Evolutionary conservation across 2,113 vertebrate genomes (phyloP).

Genomic region (Aptenodytes patagonicus): DNA sequence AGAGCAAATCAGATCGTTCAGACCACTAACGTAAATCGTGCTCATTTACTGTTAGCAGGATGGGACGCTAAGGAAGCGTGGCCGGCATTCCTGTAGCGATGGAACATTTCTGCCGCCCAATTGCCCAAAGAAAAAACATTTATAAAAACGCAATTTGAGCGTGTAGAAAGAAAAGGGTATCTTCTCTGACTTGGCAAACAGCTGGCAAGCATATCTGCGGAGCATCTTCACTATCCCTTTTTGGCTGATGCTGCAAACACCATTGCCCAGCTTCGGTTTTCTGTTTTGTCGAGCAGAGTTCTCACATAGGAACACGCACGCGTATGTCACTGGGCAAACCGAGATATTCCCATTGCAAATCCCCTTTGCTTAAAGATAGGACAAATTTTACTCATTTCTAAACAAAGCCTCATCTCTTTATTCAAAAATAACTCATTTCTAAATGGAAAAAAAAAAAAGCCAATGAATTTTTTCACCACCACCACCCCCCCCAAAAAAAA

Average conservation of each 20-base stretch:
- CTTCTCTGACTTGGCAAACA: background rate
- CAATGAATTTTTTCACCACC: background rate
- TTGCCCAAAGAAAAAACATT: background rate
- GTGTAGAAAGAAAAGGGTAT: background rate
- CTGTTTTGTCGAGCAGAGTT: background rate
- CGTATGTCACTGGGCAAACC: rapidly evolving
- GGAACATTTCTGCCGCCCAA: background rate
- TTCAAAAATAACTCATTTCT: slow-evolving; percentile 9
- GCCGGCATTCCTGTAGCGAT: rapidly evolving
- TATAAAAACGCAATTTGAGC: background rate
- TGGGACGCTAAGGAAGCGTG: background rate
- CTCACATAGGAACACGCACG: background rate
- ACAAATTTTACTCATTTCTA: slow-evolving; percentile 13
- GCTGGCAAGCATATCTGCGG: background rate
- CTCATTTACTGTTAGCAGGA: background rate
- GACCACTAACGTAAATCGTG: rapidly evolving
- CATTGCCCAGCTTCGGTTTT: background rate
- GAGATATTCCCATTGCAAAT: slow-evolving; percentile 8
- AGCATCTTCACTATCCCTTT: background rate
- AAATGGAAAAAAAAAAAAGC: background rate
- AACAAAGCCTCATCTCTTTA: background rate
- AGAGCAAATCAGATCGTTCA: background rate
- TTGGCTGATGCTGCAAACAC: background rate
- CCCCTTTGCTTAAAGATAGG: background rate
- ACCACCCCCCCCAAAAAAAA: background rate